Conservation (phyloP, 1,140 invertebrate genomes). For the Dinothrombium tinctorium region DNA sequence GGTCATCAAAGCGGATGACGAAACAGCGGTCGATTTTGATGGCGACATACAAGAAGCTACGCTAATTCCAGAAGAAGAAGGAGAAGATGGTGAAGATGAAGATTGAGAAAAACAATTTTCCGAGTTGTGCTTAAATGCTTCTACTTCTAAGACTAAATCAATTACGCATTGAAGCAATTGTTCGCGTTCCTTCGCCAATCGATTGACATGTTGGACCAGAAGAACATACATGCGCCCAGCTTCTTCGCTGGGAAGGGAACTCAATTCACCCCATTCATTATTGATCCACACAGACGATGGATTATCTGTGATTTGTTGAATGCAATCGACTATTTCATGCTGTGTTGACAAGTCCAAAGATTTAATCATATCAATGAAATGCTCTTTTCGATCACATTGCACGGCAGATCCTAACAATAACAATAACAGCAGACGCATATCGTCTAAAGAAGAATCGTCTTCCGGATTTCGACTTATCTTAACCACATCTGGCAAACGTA, state of each 20-base stretch:
- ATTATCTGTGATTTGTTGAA: constrained; percentile 76
- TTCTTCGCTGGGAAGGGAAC: constrained; percentile 26
- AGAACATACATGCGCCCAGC: constrained; percentile 22
- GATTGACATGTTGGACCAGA: constrained; percentile 51
- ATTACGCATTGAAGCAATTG: constrained; percentile 24
- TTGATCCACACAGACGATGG: constrained; percentile 52
- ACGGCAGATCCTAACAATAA: constrained; percentile 78
- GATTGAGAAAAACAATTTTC: constrained; percentile 13
- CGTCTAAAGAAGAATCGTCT: constrained; percentile 24
- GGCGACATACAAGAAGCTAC: background rate
- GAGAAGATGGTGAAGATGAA: background rate
- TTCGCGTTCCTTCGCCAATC: constrained; percentile 55
- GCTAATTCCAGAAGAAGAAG: too few relatives aligned
- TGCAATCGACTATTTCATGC: constrained; percentile 69
- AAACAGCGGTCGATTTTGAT: background rate
- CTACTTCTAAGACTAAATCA: constrained; percentile 1
- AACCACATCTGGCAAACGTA: constrained; percentile 11
- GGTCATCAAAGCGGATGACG: background rate
- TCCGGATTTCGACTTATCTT: constrained; percentile 6
- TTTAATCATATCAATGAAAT: constrained; percentile 70
- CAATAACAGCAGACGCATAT: constrained; percentile 60
- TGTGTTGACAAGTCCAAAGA: constrained; percentile 52
- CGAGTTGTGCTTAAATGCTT: constrained; percentile 15
- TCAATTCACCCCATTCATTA: constrained; percentile 45
- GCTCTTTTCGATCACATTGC: constrained; percentile 75